Base-by-base conservation (phyloP, 1,140 invertebrate species). In the Hypothenemus hampei region DNA sequence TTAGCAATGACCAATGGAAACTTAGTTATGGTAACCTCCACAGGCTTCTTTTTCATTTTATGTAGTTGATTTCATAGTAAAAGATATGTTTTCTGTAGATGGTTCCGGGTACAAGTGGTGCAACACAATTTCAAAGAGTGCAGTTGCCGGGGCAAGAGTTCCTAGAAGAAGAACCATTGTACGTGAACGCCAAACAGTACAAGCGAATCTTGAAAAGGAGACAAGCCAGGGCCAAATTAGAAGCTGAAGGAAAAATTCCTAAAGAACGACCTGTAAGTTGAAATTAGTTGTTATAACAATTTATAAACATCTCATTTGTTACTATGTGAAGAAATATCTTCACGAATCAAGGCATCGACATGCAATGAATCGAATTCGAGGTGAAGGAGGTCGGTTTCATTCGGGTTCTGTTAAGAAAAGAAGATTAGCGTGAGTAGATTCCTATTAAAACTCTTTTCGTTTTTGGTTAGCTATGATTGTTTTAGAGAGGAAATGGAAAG, bases 161-260 rank as follows among this genome's bases (percentile, higher is more conserved):
- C 48, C 77, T 92, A 11, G 89, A 93, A 73, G 92, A 96, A 70
- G 92, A 97, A 67, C 91, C 93, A 1, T 72, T 98, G 5, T 99
- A 98, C 74, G 97, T 99, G 0, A 99, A 98, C 78, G 94, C 94
- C n/a, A 95, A 96, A 69, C 97, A 99, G 69, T 97, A 97, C 72
- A 89, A 92, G 66, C 78, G 92, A 51, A 97, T 97, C 66, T 75
- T 97, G 5, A 93, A 94, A 69, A 75, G 93, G 57, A 74, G 93
- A 46, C 89, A 93, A 65, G 93, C 92, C 0, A 74, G 93, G 37
- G 93, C 93, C 0, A 93, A 93, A 71, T 74, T 97, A 35, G 91
- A 95, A 72, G 89, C 89, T 5, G 85, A 87, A 67, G 93, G 93
- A 20, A 89, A 94, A 73, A 97, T 99, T 72, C 93, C 95, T 18